Base-by-base conservation (phyloP, 2,888 invertebrate genomes). In the Perdita meconis region DNA sequence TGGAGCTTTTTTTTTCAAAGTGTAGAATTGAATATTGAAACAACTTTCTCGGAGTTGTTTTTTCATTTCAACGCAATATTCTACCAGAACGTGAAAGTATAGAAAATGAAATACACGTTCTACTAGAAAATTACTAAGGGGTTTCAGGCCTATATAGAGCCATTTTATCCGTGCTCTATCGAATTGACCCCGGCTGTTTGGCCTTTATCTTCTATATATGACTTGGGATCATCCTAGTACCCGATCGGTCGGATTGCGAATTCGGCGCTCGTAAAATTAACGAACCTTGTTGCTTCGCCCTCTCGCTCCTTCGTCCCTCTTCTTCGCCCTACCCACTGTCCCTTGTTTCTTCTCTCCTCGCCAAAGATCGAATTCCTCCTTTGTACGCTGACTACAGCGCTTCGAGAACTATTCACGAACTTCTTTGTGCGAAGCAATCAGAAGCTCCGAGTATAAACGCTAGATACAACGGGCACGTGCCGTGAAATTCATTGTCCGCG, bases 181-280 rank as follows among this genome's bases (percentile, higher is more conserved):
- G 26, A 74, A 75, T 47, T 67, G 67, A 51, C 42, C 77, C 78
- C 70, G 77, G 74, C 80, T 83, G 78, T 83, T 89, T 86, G 85
- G 87, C 85, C 88, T 85, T 86, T 85, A 65, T 72, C 79, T 67
- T 57, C 80, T 72, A 36, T 64, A 67, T 67, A 57, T 57, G 60
- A 38, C 16, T 65, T 47, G 44, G 73, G 78, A 81, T 83, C 57
- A 72, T 71, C 34, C 59, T 77, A 66, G 79, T 80, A 75, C 88
- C 87, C 86, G 86, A 89, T 88, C 88, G 89, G 84, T 79, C 76
- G 79, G 80, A 89, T 87, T 86, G 84, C 86, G 86, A 89, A 89
- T 87, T 83, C 87, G 86, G 86, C 71, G 85, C 87, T 84, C 82
- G 85, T 84, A 86, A 88, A 87, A 88, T 90, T 90, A 90, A 88